phyloP scores from a whole-genome alignment of 2,797 vertebrate species.

The Cynodonichthys magdalenae region DNA sequence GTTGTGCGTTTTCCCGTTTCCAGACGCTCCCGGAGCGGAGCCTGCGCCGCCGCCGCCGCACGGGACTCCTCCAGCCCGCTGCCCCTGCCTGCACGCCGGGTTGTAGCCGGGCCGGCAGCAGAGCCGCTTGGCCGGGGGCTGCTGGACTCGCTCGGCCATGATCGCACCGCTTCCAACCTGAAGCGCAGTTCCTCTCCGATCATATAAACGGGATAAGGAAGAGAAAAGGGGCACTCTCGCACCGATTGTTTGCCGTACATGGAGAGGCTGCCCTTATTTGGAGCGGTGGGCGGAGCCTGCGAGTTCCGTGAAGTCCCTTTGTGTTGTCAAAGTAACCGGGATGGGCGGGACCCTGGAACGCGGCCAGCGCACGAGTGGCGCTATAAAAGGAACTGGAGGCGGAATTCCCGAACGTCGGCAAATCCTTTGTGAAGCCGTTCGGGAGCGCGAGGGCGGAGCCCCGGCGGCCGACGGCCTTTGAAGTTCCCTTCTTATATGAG shows the following conservation, averaged over 20 bases:
- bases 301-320: conserved; percentile 79
- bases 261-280: conserved; percentile 82
- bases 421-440: conserved; percentile 82
- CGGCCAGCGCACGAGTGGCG: conserved; percentile 79
- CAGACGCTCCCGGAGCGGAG: conserved; percentile 86
- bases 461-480: conserved; percentile 74
- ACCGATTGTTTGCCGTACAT: conserved; percentile 87
- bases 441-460: conserved; percentile 77
- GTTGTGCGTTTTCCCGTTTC: conserved; percentile 88
- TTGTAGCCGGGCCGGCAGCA: conserved; percentile 98
- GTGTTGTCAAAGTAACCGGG: conserved; percentile 79
- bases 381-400: conserved; percentile 83
- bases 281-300: conserved; percentile 66
- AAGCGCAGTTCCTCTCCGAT: conserved; percentile 93
- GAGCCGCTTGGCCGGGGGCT: conserved; percentile 96
- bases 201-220: conserved; percentile 94
- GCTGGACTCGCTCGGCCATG: conserved; percentile 99
- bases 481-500: conserved; percentile 77
- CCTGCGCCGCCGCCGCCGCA: conserved; percentile 84
- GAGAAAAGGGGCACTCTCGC: conserved; percentile 81
- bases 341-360: conserved; percentile 70
- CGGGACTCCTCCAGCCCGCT: conserved; percentile 87
- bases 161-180: conserved; percentile 96
- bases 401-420: conserved; percentile 83
- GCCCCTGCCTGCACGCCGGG: conserved; percentile 90